Evolutionary conservation across 2,113 vertebrate genomes (phyloP), one percentile per base, ranked within the genome.

Genomic region (Micronycteris hirsuta): DNA sequence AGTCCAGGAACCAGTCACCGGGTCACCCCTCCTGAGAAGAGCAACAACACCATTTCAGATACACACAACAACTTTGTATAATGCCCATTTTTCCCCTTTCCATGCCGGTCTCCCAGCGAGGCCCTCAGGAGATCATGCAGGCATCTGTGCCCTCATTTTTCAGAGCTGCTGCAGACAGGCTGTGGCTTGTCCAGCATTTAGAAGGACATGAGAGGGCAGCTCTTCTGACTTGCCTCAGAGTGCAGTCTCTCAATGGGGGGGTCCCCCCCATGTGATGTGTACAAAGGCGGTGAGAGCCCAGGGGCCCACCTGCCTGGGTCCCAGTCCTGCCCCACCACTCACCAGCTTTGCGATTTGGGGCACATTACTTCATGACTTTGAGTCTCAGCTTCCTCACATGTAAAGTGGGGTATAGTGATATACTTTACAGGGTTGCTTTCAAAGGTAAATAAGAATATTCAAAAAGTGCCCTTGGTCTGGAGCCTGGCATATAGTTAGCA

Each of bases 191-290:
- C 70, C 41, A 24, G 0, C n/a, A 33, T 8, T 45, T 16, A 52
- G 45, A 54, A 56, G 67, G 56, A 61, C 17, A 38, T 9, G 22
- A 41, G 15, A 24, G 4, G 7, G 22, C 31, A 24, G 47, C 54
- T 45, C 8, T 61, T 54, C 63, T 31, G 45, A 33, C 16, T 28
- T n/a, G 8, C 33, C 2, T 0, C n/a, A n/a, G 28, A 36, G 36
- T 4, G 43, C 13, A 26, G 6, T 16, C 76, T 78, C 49, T 13
- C 68, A 4, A 0, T 9, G 1, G n/a, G 4, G 52, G 36, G 70
- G 33, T 45, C 24, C 54, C 20, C 4, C 5, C 54, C 1, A 4
- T 0, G 0, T 1, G 19, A 8, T 1, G 0, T 12, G 38, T 31
- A 67, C 45, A n/a, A 5, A 2, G 2, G 2, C 26, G 33, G 13